Percentiles rank a stretch among this genome's conserved stretches.
Conservation (phyloP, 2,797 vertebrate species). For the Steatocranus sp. region DNA sequence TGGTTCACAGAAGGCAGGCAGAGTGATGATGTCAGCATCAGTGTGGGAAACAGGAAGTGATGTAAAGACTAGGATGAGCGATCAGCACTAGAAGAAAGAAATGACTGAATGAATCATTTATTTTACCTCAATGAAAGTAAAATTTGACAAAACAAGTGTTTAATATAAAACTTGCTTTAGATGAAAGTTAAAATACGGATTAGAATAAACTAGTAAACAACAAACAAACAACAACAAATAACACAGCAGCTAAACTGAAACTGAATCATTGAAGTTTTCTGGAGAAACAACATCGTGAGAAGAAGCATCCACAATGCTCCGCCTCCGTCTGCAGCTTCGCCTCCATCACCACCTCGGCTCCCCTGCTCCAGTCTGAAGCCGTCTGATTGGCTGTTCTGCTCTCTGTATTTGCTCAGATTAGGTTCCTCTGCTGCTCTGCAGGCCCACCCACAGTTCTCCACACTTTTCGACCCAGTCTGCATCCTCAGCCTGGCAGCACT, state of each 20-base stretch:
- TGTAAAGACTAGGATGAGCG: neutral
- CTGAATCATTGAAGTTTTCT: neutral
- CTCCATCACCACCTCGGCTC: neutral
- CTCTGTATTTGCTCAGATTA: neutral
- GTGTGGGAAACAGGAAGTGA: neutral
- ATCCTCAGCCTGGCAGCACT: neutral
- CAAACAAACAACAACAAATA: no score
- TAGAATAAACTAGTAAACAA: neutral
- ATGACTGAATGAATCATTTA: neutral
- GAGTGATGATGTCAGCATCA: neutral
- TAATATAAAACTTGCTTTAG: neutral
- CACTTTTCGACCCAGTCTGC: neutral
- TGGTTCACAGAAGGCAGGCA: neutral
- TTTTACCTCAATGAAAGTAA: neutral
- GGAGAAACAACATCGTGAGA: neutral
- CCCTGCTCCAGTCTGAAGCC: neutral
- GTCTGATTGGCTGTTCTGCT: neutral
- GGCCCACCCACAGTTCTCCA: neutral
- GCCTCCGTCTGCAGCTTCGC: neutral
- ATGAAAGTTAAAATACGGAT: neutral
- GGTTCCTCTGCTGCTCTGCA: neutral
- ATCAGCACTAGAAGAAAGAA: neutral
- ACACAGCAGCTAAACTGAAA: neutral
- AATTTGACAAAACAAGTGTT: neutral
- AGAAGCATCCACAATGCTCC: neutral